Evolutionary conservation across 2,113 vertebrate genomes (phyloP).

Genomic region (Globicephala melas): DNA sequence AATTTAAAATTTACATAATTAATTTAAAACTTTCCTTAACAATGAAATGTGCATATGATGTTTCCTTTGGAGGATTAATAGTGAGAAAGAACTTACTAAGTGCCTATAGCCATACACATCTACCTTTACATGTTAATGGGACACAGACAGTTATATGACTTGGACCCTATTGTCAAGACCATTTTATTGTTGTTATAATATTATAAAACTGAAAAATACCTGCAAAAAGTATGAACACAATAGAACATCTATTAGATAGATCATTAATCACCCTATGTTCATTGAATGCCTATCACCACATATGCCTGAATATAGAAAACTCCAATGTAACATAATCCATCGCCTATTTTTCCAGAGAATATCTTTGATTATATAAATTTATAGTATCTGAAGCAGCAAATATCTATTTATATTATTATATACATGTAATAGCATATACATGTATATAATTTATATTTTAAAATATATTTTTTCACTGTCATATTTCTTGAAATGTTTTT

Average conservation of each 20-base stretch:
- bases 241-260: background rate
- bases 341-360: background rate
- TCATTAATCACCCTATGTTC: background rate
- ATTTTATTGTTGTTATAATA: background rate
- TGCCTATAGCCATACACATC: background rate
- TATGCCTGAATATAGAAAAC: background rate
- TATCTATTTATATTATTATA: background rate
- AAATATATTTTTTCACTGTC: background rate
- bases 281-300: background rate
- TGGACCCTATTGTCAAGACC: background rate
- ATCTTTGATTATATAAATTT: background rate
- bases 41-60: background rate
- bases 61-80: background rate
- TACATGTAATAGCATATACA: background rate
- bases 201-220: background rate
- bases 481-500: conserved; percentile 13
- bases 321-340: background rate
- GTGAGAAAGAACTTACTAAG: background rate
- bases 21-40: background rate
- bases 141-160: background rate
- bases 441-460: background rate
- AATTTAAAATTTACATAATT: conserved; percentile 14
- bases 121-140: background rate
- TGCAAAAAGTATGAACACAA: background rate
- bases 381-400: background rate